Conservation (phyloP, 1,140 invertebrate genomes). For the Rhizoglyphus robini region DNA sequence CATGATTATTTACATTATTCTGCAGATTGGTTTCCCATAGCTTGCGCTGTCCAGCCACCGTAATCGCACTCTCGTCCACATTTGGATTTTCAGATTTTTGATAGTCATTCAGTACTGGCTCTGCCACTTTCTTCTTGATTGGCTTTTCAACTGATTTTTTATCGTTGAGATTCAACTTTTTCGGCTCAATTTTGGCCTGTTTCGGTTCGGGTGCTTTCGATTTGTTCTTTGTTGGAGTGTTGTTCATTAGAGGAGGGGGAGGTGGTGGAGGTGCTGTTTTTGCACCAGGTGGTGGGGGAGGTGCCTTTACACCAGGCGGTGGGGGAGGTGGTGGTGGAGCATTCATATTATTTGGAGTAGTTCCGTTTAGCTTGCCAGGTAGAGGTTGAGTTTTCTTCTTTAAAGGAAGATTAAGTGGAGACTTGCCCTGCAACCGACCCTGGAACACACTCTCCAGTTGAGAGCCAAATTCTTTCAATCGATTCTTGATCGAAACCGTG, state of each 20-base stretch:
- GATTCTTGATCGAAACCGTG: conserved; percentile 15
- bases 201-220: neutral
- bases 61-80: conserved; percentile 16
- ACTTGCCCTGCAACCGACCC: neutral
- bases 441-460: conserved; percentile 6
- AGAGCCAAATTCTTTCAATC: conserved; percentile 14
- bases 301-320: neutral
- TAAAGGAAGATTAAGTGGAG: neutral
- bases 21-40: neutral
- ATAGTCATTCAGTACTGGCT: neutral
- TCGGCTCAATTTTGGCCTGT: neutral
- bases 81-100: neutral
- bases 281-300: neutral
- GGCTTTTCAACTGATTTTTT: neutral
- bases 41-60: neutral
- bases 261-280: neutral
- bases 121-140: neutral
- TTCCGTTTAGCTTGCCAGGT: neutral
- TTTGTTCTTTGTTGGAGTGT: neutral
- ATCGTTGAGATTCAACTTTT: conserved; percentile 3
- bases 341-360: neutral
- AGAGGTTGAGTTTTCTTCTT: conserved; percentile 2
- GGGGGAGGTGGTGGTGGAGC: conserved; percentile 4
- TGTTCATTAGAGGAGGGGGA: neutral
- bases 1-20: neutral